phyloP scores from a whole-genome alignment of 2,888 invertebrate genomes.

The Pinctada fucata region DNA sequence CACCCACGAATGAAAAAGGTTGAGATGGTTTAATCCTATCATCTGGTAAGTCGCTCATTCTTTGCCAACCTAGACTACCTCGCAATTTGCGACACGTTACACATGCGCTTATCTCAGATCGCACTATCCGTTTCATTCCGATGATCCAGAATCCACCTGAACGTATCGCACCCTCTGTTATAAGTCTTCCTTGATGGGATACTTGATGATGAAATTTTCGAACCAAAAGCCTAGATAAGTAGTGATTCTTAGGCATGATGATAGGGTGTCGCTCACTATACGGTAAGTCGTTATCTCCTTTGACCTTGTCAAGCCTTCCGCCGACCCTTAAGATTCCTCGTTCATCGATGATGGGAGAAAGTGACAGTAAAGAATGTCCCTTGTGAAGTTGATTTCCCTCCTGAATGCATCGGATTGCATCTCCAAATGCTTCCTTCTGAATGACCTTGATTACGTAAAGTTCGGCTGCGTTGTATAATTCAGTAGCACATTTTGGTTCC shows the following conservation, averaged over 20 bases:
- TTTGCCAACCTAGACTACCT: constrained; percentile 5
- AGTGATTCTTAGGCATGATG: constrained; percentile 28
- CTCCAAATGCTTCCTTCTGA: background rate
- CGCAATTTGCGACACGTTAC: constrained; percentile 25
- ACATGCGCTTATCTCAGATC: constrained; percentile 11
- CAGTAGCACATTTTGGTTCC: too few species aligned
- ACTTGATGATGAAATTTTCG: constrained; percentile 32
- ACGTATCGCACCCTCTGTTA: constrained; percentile 40
- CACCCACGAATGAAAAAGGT: constrained; percentile 46
- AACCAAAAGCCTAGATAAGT: constrained; percentile 18
- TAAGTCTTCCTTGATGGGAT: constrained; percentile 32
- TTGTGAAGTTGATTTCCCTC: background rate
- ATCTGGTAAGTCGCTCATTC: constrained; percentile 26
- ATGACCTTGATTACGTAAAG: too few species aligned
- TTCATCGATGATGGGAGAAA: constrained; percentile 16
- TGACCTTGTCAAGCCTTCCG: constrained; percentile 9
- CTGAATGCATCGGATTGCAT: background rate
- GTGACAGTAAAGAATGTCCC: background rate
- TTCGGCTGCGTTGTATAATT: too few species aligned
- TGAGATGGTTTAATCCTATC: constrained; percentile 2
- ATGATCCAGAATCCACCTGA: constrained; percentile 34
- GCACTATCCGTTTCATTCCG: constrained; percentile 20
- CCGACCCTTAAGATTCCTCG: constrained; percentile 22
- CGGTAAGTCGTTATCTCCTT: background rate
- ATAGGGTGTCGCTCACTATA: constrained; percentile 13